Conservation (phyloP, 2,888 invertebrate species). For the Drosophila mimetica region DNA sequence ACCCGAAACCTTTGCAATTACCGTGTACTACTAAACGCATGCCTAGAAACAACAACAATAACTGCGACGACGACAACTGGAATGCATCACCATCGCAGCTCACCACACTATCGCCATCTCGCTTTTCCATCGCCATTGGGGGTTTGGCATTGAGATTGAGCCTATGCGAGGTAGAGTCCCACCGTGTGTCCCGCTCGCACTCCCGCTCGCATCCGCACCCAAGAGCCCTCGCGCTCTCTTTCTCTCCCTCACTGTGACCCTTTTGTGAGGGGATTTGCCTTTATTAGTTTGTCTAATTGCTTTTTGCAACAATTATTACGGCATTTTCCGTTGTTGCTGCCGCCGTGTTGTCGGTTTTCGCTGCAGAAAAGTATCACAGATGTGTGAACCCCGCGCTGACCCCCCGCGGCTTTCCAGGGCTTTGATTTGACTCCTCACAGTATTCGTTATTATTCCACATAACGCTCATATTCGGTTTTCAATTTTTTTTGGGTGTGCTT, state of each 20-base stretch:
- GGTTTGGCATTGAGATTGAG: slow-evolving; percentile 74
- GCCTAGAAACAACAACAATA: slow-evolving; percentile 29
- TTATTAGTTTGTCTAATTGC: slow-evolving; percentile 80
- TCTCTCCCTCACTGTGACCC: slow-evolving; percentile 18
- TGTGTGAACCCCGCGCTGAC: slow-evolving; percentile 62
- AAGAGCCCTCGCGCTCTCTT: slow-evolving; percentile 26
- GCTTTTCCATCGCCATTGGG: slow-evolving; percentile 72
- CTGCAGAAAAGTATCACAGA: slow-evolving; percentile 71
- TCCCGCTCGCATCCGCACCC: slow-evolving; percentile 22
- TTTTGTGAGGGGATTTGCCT: slow-evolving; percentile 61
- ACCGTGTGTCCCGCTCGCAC: slow-evolving; percentile 26
- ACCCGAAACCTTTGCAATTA: not conserved
- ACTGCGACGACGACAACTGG: slow-evolving; percentile 20
- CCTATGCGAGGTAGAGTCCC: slow-evolving; percentile 36
- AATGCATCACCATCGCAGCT: slow-evolving; percentile 33
- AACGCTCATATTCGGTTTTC: slow-evolving; percentile 16
- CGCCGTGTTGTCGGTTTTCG: slow-evolving; percentile 48
- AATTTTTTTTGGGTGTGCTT: slow-evolving; percentile 58
- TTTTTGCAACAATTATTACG: slow-evolving; percentile 76
- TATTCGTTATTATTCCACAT: slow-evolving; percentile 18
- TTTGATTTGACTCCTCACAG: slow-evolving; percentile 73
- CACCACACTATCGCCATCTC: slow-evolving; percentile 41
- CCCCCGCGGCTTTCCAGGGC: slow-evolving; percentile 38
- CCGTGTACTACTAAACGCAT: slow-evolving; percentile 24
- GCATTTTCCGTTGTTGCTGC: slow-evolving; percentile 48